These are phyloP conservation scores for Arctopsyche grandis DNA, from an alignment of 1,140 invertebrate species.

Conservation along the genomic window DNA sequence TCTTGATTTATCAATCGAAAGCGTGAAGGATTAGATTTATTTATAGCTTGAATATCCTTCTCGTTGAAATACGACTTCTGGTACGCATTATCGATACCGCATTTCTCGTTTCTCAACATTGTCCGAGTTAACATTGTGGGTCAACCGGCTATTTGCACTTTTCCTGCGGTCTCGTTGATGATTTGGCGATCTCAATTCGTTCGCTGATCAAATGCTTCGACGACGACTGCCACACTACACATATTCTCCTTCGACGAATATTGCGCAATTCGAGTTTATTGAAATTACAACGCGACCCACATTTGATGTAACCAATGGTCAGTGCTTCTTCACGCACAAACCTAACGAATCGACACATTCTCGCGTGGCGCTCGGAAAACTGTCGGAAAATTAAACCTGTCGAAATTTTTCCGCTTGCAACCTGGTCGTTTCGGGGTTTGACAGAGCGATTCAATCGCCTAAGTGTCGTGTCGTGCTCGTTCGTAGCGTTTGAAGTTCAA, in stretches of 20 bases:
- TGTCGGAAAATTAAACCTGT: too few relatives aligned
- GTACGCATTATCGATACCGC: not conserved
- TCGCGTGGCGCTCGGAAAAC: too few relatives aligned
- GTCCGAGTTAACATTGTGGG: slow-evolving; percentile 13
- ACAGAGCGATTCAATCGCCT: not conserved
- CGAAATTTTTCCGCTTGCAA: too few relatives aligned
- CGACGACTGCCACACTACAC: not conserved
- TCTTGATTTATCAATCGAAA: too few relatives aligned
- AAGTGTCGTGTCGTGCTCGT: not conserved
- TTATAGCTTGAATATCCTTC: too few relatives aligned
- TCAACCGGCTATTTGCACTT: slow-evolving; percentile 23
- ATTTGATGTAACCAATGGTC: not conserved
- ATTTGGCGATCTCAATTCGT: slow-evolving; percentile 14
- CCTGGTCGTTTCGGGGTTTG: too few relatives aligned
- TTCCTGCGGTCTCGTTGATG: slow-evolving; percentile 8
- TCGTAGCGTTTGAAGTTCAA: slow-evolving; percentile 12
- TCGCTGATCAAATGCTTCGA: not conserved
- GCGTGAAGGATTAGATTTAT: too few relatives aligned
- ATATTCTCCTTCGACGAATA: not conserved
- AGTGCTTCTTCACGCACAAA: not conserved
- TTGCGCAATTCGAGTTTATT: slow-evolving; percentile 9
- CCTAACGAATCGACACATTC: too few relatives aligned
- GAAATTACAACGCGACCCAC: slow-evolving; percentile 14
- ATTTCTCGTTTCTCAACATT: not conserved
- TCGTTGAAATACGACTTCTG: too few relatives aligned